Conservation (phyloP, 1,140 invertebrate genomes). For the Lepidostoma basale region DNA sequence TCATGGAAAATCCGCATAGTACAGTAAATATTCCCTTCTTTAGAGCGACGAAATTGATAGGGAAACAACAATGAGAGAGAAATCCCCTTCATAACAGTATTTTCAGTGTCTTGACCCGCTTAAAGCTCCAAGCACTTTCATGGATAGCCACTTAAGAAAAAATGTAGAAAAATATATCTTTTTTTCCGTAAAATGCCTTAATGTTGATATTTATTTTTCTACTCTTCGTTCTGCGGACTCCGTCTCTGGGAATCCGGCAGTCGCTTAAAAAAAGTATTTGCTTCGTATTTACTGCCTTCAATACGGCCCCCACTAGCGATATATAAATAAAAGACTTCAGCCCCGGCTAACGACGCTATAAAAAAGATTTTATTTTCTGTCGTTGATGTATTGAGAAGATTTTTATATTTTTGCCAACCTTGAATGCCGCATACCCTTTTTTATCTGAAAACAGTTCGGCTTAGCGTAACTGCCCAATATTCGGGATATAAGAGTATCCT, state of each 20-base stretch:
- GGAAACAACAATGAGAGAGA: no score
- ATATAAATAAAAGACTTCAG: conserved; percentile 16
- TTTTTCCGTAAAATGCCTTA: background rate
- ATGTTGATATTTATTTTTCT: conserved; percentile 1
- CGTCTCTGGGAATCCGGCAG: background rate
- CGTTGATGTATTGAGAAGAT: conserved; percentile 5
- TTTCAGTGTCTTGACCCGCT: no score
- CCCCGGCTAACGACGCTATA: conserved; percentile 13
- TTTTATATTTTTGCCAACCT: background rate
- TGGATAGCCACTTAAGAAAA: no score
- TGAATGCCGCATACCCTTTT: background rate
- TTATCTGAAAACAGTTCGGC: conserved; percentile 1
- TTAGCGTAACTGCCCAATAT: background rate
- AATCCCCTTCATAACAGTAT: no score
- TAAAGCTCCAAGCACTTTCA: no score
- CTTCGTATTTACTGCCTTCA: conserved; percentile 1
- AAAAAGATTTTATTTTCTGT: conserved; percentile 26
- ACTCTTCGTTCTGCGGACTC: background rate
- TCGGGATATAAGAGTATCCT: no score
- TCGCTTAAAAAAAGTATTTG: background rate
- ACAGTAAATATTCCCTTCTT: no score
- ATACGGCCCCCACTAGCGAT: background rate
- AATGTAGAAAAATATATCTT: background rate
- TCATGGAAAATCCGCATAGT: no score
- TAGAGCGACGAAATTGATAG: no score